Evolutionary conservation across 2,113 vertebrate species (phyloP), one percentile per base, ranked within the genome.

Genomic region (Amazona vittata): DNA sequence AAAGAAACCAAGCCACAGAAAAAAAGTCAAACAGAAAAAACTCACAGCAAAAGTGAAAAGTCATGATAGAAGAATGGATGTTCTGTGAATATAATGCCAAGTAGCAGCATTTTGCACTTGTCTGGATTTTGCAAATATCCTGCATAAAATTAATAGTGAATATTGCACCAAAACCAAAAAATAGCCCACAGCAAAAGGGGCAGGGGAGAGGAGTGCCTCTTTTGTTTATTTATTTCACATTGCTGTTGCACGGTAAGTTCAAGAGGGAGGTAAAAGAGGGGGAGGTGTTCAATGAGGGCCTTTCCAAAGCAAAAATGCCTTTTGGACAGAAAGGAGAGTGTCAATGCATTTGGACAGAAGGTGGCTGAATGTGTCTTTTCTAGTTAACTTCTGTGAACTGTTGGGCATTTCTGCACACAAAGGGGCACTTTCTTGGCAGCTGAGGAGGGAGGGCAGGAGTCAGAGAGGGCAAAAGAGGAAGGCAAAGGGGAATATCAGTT

Each of bases 371-470:
- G 85, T 96, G 97, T 94, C 91, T 97, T 96, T 97, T 97, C 97
- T 95, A 75, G 89, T 96, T 97, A 96, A 93, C 67, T 93, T 89
- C 90, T 97, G 94, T 96, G 96, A 98, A 95, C 82, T 90, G 59
- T 59, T 64, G 93, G 86, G 91, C 96, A 95, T 97, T 96, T 94
- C 88, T 2, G 2, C 79, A 86, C 91, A 98, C 96, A 98, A 98
- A 97, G 81, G 82, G 93, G 89, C 95, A 97, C 85, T 98, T 97
- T 98, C 97, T 94, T 90, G 96, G 95, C 83, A 95, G 91, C 85
- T 52, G 77, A 91, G 71, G 79, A 91, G 86, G 18, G 67, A 97
- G 95, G 95, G 80, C 94, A 97, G 85, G 97, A 97, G 98, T 98
- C 97, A 96, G 81, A 93, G 93, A 97, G 95, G 93, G 96, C 96